phyloP scores from a whole-genome alignment of 2,797 vertebrate species.

The Typhlichthys eigenmanni region DNA sequence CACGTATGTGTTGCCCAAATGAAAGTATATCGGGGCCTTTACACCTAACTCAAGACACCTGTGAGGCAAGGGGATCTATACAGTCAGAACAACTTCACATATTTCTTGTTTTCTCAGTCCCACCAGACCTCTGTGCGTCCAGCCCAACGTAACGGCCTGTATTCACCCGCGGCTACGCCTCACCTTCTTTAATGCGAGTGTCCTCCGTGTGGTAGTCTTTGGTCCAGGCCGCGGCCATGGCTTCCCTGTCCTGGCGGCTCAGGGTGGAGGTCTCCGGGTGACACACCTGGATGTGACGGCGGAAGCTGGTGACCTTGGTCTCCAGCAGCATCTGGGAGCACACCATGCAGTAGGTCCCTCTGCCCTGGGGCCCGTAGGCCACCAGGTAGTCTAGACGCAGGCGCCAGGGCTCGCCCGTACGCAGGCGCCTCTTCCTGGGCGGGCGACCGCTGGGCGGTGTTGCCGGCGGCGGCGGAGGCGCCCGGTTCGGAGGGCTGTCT shows the following conservation, averaged over 20 bases:
- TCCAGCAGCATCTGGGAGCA: constrained; percentile 85
- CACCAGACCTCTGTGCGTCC: too few relatives aligned
- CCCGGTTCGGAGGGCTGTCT: constrained; percentile 42
- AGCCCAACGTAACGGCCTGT: neutral
- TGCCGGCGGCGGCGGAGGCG: constrained; percentile 38
- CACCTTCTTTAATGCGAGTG: constrained; percentile 62
- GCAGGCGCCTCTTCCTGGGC: constrained; percentile 65
- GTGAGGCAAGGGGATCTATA: too few relatives aligned
- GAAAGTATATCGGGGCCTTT: too few relatives aligned
- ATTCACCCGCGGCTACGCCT: constrained; percentile 12
- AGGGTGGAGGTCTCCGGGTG: constrained; percentile 83
- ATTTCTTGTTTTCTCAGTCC: too few relatives aligned
- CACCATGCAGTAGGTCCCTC: constrained; percentile 87
- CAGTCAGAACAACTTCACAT: too few relatives aligned
- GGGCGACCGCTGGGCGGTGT: constrained; percentile 27
- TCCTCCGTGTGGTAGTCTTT: constrained; percentile 69
- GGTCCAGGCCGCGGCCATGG: constrained; percentile 86
- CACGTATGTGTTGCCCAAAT: too few relatives aligned
- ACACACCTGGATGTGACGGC: constrained; percentile 85
- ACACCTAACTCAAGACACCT: too few relatives aligned
- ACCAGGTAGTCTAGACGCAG: constrained; percentile 89
- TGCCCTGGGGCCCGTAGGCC: constrained; percentile 82
- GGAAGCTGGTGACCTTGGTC: constrained; percentile 86
- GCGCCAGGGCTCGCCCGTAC: constrained; percentile 78
- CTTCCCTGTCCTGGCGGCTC: constrained; percentile 77